Conservation (phyloP, 2,797 vertebrate species). For the Pampus argenteus region DNA sequence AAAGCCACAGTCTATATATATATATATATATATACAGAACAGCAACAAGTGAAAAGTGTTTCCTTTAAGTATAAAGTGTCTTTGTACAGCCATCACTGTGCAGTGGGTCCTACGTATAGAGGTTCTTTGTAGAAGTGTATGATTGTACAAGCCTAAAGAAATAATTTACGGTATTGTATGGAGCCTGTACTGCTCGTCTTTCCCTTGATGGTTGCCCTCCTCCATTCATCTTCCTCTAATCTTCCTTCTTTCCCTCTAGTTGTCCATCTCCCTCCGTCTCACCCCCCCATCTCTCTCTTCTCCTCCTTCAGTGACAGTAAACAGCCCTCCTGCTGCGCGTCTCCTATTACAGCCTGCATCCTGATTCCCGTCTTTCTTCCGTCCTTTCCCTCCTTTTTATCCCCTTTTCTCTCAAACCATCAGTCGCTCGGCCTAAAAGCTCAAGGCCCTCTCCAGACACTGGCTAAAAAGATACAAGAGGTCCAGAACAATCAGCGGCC, state of each 20-base stretch:
- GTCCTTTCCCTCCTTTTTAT: conserved; percentile 19
- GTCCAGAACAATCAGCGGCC: conserved; percentile 62
- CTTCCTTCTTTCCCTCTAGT: conserved; percentile 50
- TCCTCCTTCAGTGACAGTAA: conserved; percentile 86
- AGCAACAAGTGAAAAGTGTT: neutral
- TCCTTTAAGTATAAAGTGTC: neutral
- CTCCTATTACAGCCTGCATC: conserved; percentile 93
- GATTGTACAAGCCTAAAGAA: conserved; percentile 12
- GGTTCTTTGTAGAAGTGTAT: neutral
- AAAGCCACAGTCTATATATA: too few species aligned
- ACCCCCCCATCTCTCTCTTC: conserved; percentile 29
- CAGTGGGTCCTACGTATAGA: neutral
- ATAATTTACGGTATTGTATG: conserved; percentile 17
- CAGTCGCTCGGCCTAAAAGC: conserved; percentile 68
- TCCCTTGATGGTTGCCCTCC: conserved; percentile 12
- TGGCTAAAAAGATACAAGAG: conserved; percentile 63
- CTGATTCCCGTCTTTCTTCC: conserved; percentile 74
- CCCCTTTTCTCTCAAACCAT: conserved; percentile 54
- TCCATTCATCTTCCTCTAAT: conserved; percentile 55
- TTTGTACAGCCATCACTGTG: conserved; percentile 5
- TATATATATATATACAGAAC: too few species aligned
- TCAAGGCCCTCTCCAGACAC: conserved; percentile 62
- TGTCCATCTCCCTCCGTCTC: conserved; percentile 41
- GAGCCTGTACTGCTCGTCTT: conserved; percentile 20
- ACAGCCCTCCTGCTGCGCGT: conserved; percentile 89